Evolutionary conservation across 2,888 invertebrate genomes (phyloP).

Genomic region (Chalcosyrphus nemorum): DNA sequence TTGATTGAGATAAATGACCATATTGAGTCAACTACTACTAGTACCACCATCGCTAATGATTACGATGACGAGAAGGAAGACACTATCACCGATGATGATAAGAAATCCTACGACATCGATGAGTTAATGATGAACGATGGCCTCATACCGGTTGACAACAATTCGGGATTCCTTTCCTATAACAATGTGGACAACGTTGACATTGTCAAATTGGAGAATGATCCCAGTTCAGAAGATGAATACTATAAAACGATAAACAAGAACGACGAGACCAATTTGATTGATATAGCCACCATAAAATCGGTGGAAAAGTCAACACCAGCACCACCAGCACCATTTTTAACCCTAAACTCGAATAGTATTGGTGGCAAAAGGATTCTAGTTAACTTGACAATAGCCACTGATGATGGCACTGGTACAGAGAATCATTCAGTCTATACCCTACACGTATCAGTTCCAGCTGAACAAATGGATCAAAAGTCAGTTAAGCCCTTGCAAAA

Average conservation of each 20-base stretch:
- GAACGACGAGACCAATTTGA: constrained; percentile 21
- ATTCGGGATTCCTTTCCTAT: constrained; percentile 43
- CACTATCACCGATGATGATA: constrained; percentile 4
- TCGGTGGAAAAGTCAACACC: not conserved
- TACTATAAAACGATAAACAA: constrained; percentile 77
- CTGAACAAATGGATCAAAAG: constrained; percentile 78
- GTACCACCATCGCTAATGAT: constrained; percentile 36
- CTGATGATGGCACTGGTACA: constrained; percentile 84
- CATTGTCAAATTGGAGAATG: constrained; percentile 79
- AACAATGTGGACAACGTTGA: constrained; percentile 77
- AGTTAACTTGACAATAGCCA: constrained; percentile 91
- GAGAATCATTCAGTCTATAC: constrained; percentile 88
- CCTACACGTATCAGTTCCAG: constrained; percentile 91
- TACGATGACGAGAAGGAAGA: constrained; percentile 18
- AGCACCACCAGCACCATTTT: constrained; percentile 26
- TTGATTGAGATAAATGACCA: constrained; percentile 76
- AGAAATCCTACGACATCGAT: constrained; percentile 74
- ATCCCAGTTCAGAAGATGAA: constrained; percentile 76
- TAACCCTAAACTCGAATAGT: constrained; percentile 75
- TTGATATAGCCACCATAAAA: constrained; percentile 45
- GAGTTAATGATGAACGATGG: constrained; percentile 80
- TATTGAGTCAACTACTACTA: constrained; percentile 17
- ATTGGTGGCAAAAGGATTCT: constrained; percentile 85
- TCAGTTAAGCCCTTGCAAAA: constrained; percentile 15
- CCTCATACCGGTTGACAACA: constrained; percentile 73